phyloP scores from a whole-genome alignment of 1,140 invertebrate genomes.

The Rhagoletis pomonella region DNA sequence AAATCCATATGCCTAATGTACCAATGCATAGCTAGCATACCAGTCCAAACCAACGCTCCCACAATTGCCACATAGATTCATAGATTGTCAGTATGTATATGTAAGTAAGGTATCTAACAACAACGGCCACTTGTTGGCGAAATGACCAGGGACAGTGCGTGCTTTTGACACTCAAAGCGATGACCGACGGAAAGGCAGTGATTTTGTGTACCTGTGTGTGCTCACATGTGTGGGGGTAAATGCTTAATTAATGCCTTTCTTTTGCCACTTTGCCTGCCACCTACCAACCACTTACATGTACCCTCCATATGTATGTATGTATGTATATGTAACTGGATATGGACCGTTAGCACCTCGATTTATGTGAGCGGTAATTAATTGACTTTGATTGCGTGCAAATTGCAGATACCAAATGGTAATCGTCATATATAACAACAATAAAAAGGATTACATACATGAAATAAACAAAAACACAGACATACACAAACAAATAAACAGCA shows the following conservation, averaged over 20 bases:
- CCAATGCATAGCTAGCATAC: not conserved
- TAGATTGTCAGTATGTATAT: not conserved
- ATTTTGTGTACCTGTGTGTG: not conserved
- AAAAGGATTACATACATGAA: not conserved
- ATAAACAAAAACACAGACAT: not conserved
- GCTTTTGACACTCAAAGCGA: not conserved
- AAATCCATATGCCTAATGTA: not conserved
- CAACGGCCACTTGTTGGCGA: conserved; percentile 24
- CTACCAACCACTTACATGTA: not conserved
- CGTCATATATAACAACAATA: not conserved
- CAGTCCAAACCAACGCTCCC: too few species aligned
- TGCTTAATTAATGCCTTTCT: not conserved
- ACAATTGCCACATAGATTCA: too few species aligned
- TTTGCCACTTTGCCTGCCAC: not conserved
- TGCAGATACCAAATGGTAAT: not conserved
- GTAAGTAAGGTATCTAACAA: not conserved
- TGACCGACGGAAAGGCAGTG: not conserved
- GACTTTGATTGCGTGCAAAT: not conserved
- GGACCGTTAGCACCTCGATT: not conserved
- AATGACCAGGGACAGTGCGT: not conserved
- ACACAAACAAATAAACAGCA: not conserved
- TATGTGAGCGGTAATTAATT: not conserved
- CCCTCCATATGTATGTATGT: not conserved
- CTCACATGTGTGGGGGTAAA: not conserved
- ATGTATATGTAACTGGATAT: not conserved